Percentiles rank a stretch among this genome's conserved stretches.
Conservation (phyloP, 2,113 vertebrate genomes). For the Datnioides undecimradiatus region DNA sequence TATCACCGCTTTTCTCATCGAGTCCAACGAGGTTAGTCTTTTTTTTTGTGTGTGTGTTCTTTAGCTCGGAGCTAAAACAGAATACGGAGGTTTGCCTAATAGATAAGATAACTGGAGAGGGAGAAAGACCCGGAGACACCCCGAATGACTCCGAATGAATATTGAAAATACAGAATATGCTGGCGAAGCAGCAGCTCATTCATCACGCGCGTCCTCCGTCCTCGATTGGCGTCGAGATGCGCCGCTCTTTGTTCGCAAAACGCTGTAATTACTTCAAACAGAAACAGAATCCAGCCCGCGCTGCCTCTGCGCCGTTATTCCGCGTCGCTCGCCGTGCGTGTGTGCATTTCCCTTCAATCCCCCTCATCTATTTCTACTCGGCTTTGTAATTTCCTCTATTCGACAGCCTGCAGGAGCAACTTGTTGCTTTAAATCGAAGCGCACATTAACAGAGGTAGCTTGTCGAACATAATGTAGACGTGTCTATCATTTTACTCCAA, state of each 20-base stretch:
- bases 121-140: slow-evolving; percentile 28
- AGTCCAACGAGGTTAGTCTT: slow-evolving; percentile 73
- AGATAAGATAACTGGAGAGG: slow-evolving; percentile 54
- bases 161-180: slow-evolving; percentile 13
- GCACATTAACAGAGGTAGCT: slow-evolving; percentile 4
- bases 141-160: slow-evolving; percentile 42
- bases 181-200: slow-evolving; percentile 26
- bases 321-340: neutral
- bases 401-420: slow-evolving; percentile 17
- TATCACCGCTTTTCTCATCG: slow-evolving; percentile 71
- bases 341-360: neutral
- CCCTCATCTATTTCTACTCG: slow-evolving; percentile 7
- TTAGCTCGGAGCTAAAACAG: slow-evolving; percentile 64
- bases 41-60: slow-evolving; percentile 40
- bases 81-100: slow-evolving; percentile 56
- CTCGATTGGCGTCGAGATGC: neutral
- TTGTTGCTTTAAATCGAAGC: slow-evolving; percentile 38
- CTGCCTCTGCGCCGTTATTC: neutral
- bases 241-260: slow-evolving; percentile 23
- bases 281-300: neutral
- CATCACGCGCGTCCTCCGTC: slow-evolving; percentile 11
- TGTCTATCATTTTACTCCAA: neutral
- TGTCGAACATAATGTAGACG: neutral
- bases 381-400: neutral
- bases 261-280: slow-evolving; percentile 7